Evolutionary conservation across 2,797 vertebrate species (phyloP).

Genomic region (Hippocampus kuda): DNA sequence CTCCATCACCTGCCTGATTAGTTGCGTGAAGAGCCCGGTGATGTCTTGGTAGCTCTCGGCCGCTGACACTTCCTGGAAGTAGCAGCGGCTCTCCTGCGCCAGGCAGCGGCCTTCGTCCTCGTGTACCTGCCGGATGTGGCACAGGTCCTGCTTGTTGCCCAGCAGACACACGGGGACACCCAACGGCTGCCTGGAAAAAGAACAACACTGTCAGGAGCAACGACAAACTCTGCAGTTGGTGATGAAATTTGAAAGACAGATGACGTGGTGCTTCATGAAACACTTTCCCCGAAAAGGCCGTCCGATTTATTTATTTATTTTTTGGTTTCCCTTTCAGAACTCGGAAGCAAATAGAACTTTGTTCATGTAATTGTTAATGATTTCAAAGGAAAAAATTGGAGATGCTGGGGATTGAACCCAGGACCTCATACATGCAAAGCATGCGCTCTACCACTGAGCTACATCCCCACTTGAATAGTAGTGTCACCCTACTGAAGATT

Average conservation of each 20-base stretch:
- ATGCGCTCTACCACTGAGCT: slow-evolving; percentile 74
- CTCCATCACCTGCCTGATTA: slow-evolving; percentile 67
- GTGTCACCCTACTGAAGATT: too few relatives aligned
- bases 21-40: slow-evolving; percentile 64
- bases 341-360: too few relatives aligned
- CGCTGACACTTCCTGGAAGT: slow-evolving; percentile 71
- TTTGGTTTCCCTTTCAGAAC: not conserved
- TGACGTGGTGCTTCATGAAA: not conserved
- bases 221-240: not conserved
- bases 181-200: slow-evolving; percentile 43
- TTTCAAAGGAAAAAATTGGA: not conserved
- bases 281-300: not conserved
- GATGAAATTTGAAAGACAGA: not conserved
- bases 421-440: slow-evolving; percentile 50
- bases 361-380: too few relatives aligned
- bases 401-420: not conserved
- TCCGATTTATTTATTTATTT: too few relatives aligned
- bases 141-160: slow-evolving; percentile 73
- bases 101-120: slow-evolving; percentile 64
- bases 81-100: slow-evolving; percentile 60
- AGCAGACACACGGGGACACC: slow-evolving; percentile 65
- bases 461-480: slow-evolving; percentile 47
- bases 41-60: slow-evolving; percentile 71
- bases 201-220: not conserved
- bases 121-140: slow-evolving; percentile 63